Conservation (phyloP, 2,888 invertebrate genomes). For the Hipparchia semele region DNA sequence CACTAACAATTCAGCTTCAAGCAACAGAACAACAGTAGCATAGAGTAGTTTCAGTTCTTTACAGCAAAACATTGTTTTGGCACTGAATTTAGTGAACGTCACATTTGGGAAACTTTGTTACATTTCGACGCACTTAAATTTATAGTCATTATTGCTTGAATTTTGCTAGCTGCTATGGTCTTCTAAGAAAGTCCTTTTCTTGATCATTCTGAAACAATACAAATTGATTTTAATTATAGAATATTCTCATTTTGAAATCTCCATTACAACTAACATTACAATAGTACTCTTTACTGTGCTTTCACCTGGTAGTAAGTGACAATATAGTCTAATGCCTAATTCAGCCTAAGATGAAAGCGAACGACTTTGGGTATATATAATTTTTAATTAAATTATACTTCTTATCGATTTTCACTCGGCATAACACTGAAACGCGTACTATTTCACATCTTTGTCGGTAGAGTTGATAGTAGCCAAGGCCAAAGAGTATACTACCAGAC, state of each 20-base stretch:
- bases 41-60: conserved; percentile 78
- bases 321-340: too few relatives aligned
- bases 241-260: background rate
- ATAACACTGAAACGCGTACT: too few relatives aligned
- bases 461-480: too few relatives aligned
- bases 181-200: conserved; percentile 50
- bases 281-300: too few relatives aligned
- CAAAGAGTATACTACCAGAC: too few relatives aligned
- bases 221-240: background rate
- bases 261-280: too few relatives aligned
- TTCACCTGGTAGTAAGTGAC: background rate
- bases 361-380: too few relatives aligned
- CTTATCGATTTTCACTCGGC: too few relatives aligned
- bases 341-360: too few relatives aligned
- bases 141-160: conserved; percentile 71
- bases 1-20: conserved; percentile 72
- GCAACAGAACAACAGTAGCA: conserved; percentile 71
- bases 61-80: conserved; percentile 81
- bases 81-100: conserved; percentile 63
- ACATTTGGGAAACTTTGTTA: conserved; percentile 62
- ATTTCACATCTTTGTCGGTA: too few relatives aligned
- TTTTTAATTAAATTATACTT: too few relatives aligned
- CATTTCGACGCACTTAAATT: conserved; percentile 66
- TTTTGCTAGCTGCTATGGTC: conserved; percentile 45
- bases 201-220: conserved; percentile 63